These are phyloP conservation scores for Mionectes macconnelli DNA, from an alignment of 2,113 vertebrate species.

Conservation along the genomic window DNA sequence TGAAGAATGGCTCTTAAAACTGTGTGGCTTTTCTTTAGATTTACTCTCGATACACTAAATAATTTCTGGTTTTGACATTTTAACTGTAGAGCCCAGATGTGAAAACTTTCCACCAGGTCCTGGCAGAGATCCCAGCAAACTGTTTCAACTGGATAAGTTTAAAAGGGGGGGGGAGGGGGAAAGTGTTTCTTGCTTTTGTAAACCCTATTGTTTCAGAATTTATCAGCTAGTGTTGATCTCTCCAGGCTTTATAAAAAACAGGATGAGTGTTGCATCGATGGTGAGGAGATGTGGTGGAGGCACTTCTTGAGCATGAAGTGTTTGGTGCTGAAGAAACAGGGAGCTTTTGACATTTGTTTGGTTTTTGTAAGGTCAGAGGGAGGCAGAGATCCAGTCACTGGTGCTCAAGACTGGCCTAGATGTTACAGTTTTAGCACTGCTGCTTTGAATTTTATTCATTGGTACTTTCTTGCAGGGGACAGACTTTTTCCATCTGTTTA, in stretches of 20 bases:
- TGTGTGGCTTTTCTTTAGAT: slow-evolving; percentile 38
- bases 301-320: background rate
- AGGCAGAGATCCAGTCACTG: accelerated
- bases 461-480: background rate
- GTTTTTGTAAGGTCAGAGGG: background rate
- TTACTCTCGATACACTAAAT: slow-evolving; percentile 35
- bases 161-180: background rate
- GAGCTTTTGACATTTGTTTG: background rate
- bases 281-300: background rate
- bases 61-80: slow-evolving; percentile 53
- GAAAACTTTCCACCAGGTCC: slow-evolving; percentile 45
- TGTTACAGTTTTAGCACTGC: background rate
- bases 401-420: background rate
- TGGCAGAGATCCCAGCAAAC: slow-evolving; percentile 53
- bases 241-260: background rate
- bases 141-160: slow-evolving; percentile 12
- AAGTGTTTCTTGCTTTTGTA: slow-evolving; percentile 48
- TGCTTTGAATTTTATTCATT: slow-evolving; percentile 11
- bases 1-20: background rate
- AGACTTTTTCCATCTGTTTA: background rate
- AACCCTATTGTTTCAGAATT: slow-evolving; percentile 35
- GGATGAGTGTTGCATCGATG: background rate
- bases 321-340: background rate
- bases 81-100: slow-evolving; percentile 54
- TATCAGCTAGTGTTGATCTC: background rate